phyloP scores from a whole-genome alignment of 2,888 invertebrate genomes.

The Cybosia mesomella region DNA sequence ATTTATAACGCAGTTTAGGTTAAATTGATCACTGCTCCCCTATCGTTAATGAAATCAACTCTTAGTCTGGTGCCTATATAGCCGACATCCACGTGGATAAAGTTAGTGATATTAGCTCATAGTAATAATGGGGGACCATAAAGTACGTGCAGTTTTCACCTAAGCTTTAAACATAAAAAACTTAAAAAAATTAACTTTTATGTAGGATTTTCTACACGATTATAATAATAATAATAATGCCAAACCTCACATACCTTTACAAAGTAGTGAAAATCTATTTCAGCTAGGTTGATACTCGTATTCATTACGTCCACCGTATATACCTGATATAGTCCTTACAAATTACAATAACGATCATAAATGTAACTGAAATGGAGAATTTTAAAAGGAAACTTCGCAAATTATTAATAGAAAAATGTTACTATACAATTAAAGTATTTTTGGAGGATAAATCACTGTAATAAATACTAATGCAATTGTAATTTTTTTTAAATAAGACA shows the following conservation, averaged over 20 bases:
- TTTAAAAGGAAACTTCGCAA: no score
- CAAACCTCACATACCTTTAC: not conserved
- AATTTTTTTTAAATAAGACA: no score
- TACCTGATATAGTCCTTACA: no score
- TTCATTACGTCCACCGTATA: no score
- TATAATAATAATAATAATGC: not conserved
- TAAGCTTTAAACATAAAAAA: not conserved
- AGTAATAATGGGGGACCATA: not conserved
- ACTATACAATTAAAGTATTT: no score
- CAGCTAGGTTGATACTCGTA: no score
- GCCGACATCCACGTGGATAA: not conserved
- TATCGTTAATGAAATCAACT: not conserved
- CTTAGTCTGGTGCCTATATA: not conserved
- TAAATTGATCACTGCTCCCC: not conserved
- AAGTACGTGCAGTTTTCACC: constrained; percentile 1
- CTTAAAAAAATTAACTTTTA: not conserved
- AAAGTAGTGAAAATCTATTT: no score
- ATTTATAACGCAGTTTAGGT: not conserved
- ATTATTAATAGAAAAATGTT: no score
- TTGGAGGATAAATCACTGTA: no score
- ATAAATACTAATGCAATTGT: no score
- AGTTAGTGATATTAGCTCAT: not conserved
- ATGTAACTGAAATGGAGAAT: no score
- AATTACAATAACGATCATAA: no score
- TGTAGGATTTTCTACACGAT: not conserved